Evolutionary conservation across 2,113 vertebrate genomes (phyloP), one percentile per base, ranked within the genome.

Genomic region (Zingel zingel): DNA sequence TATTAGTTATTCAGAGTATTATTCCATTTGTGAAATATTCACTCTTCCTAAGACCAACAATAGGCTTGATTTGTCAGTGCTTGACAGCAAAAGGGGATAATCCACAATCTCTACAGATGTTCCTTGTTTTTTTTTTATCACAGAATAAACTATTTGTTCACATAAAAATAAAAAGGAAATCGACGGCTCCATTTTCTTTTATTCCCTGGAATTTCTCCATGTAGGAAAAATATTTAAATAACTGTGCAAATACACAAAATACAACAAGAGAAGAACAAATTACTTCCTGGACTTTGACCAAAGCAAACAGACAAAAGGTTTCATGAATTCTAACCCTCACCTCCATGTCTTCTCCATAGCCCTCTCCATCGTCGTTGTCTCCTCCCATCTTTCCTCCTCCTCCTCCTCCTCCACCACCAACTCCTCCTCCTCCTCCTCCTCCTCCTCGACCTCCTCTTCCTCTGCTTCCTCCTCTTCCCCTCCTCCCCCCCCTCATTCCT

Each of bases 301-400:
- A 18, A 64, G 19, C 18, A 79, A 70, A 77, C 5, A 47, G 6
- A 79, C 54, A n/a, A 12, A 2, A 16, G 33, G 3, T 19, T 54
- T 50, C 23, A 47, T 14, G 14, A 71, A 43, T 3, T 62, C 1
- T 12, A 19, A 50, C 19, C 54, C 64, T 80, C 74, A 95, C 95
- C 94, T 96, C 95, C 90, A 95, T 92, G 0, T 96, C 95, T 0
- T 96, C 95, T 83, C 89, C 94, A 3, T 94, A 95, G 19, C 94
- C 93, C 2, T 97, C 97, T 27, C 96, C 96, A 0, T 96, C 97
- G 0, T 96, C 94, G 5, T 96, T 95, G 47, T 97, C 96, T 15
- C 92, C 93, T 15, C 95, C 95, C 92, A 96, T 89, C 7, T 95
- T 96, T 73, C 75, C 86, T 5, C 91, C 79, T 68, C 88, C 83